A percentile compares a stretch with the other conserved stretches of the same genome.
phyloP scores from a whole-genome alignment of 2,113 vertebrate genomes.

The Proterorhinus semilunaris region DNA sequence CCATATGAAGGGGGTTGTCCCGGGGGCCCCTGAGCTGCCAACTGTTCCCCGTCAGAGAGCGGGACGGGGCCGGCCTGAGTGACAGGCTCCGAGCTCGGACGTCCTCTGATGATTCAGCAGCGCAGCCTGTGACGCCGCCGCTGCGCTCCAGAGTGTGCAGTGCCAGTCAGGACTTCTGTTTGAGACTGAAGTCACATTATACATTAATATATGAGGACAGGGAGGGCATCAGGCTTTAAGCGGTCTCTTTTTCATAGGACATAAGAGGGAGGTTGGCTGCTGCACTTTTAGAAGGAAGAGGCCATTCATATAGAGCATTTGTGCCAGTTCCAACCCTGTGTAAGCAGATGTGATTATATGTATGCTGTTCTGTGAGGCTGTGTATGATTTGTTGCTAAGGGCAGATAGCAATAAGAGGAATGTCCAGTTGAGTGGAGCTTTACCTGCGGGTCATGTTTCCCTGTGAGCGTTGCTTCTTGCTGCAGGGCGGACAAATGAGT shows the following conservation, averaged over 20 bases:
- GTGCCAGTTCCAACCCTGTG: no score
- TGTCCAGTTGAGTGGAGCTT: background rate
- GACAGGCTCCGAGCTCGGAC: constrained; percentile 53
- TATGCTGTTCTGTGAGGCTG: no score
- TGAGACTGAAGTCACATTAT: background rate
- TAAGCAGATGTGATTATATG: no score
- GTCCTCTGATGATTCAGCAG: constrained; percentile 69
- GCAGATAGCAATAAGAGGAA: background rate
- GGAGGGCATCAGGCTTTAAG: background rate
- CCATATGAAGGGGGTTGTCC: constrained; percentile 71
- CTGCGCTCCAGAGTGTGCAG: background rate
- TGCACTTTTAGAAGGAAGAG: background rate
- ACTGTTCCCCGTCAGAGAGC: constrained; percentile 62
- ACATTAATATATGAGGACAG: background rate
- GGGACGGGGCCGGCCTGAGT: constrained; percentile 37
- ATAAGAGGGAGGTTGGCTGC: background rate
- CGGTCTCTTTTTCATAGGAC: background rate
- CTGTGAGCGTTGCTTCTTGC: constrained; percentile 27
- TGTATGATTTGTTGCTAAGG: no score
- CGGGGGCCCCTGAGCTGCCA: constrained; percentile 67
- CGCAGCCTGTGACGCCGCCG: background rate
- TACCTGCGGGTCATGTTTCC: background rate
- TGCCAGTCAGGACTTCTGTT: background rate
- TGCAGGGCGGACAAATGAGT: constrained; percentile 51
- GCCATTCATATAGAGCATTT: no score